Percentiles rank a stretch among this genome's conserved stretches.
Evolutionary conservation across 2,113 vertebrate species (phyloP).

Genomic region (Gavialis gangeticus): DNA sequence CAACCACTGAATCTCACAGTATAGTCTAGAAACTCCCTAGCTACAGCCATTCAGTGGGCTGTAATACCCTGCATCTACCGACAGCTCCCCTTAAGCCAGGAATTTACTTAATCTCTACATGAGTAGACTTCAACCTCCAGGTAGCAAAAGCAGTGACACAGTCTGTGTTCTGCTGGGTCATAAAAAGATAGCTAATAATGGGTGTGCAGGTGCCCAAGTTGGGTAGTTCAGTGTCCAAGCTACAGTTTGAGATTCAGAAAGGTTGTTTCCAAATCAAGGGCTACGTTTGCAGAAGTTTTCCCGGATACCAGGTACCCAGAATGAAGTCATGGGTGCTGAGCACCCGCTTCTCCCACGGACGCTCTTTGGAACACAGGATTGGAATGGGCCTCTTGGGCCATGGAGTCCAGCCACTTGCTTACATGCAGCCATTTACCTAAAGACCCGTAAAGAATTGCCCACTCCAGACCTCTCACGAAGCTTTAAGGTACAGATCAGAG

Average conservation of each 20-base stretch:
- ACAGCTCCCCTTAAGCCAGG: too few species aligned
- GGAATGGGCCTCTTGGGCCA: too few species aligned
- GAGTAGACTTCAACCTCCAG: not conserved
- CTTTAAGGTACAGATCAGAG: too few species aligned
- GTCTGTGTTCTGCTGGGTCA: not conserved
- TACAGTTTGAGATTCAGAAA: not conserved
- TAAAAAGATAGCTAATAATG: not conserved
- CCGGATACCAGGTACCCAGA: not conserved
- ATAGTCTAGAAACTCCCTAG: not conserved
- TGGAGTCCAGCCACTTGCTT: too few species aligned
- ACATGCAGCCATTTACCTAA: too few species aligned
- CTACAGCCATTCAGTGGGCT: not conserved
- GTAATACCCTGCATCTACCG: not conserved
- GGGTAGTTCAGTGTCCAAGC: not conserved
- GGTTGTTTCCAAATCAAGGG: not conserved
- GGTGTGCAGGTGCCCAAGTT: not conserved
- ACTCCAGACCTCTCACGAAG: too few species aligned
- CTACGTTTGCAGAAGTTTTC: not conserved
- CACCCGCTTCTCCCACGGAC: not conserved
- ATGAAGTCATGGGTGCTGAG: not conserved
- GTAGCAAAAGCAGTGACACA: not conserved
- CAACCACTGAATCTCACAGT: not conserved
- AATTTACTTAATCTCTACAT: not conserved
- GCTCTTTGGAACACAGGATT: too few species aligned
- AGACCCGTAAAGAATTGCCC: too few species aligned